These are phyloP conservation scores for Silvanus unidentatus DNA, from an alignment of 2,888 invertebrate species.

Conservation along the genomic window DNA sequence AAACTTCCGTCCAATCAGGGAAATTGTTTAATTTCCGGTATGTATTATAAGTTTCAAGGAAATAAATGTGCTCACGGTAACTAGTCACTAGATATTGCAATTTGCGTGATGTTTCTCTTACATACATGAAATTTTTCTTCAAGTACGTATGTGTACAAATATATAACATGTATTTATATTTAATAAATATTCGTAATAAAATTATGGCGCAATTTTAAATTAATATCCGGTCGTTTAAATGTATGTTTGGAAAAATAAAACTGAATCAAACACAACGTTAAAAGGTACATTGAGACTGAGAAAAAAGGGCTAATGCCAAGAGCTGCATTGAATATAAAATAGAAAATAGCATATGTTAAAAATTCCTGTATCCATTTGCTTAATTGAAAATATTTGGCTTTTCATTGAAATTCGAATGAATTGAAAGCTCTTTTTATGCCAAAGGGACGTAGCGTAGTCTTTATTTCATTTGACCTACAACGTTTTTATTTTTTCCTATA, in stretches of 20 bases:
- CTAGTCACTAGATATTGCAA: constrained; percentile 16
- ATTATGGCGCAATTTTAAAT: too few species aligned
- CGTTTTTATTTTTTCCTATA: constrained; percentile 3
- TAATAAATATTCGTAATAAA: too few species aligned
- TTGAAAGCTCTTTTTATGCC: constrained; percentile 40
- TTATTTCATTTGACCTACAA: neutral
- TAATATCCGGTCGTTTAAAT: too few species aligned
- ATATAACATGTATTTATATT: too few species aligned
- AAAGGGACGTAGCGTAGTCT: constrained; percentile 1
- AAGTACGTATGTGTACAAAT: too few species aligned
- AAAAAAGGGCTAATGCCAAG: too few species aligned
- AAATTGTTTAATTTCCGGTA: constrained; percentile 43
- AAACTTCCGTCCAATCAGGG: constrained; percentile 38
- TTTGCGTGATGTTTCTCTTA: constrained; percentile 22
- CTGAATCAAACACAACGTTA: too few species aligned
- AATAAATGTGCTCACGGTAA: constrained; percentile 19
- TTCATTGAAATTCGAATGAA: constrained; percentile 41
- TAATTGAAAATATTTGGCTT: constrained; percentile 46
- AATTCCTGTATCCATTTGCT: constrained; percentile 44
- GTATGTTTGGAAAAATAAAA: too few species aligned
- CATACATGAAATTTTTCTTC: constrained; percentile 1
- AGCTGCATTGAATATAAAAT: too few species aligned
- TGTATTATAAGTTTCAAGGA: constrained; percentile 25
- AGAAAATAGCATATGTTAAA: constrained; percentile 33
- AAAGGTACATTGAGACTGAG: too few species aligned